phyloP scores from a whole-genome alignment of 2,113 vertebrate genomes.

The Octodon degus region DNA sequence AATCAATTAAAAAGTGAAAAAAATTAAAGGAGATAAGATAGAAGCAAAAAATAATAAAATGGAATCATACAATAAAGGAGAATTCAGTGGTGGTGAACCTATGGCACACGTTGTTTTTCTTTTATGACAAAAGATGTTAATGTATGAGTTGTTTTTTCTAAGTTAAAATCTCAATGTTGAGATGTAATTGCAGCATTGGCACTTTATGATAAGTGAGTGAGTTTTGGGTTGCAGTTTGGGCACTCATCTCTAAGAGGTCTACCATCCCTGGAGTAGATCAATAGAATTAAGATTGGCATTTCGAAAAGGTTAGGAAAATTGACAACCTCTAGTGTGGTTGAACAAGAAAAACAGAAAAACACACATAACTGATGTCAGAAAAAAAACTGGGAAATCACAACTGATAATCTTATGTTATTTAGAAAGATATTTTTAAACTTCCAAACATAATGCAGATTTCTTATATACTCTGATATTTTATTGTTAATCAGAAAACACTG shows the following conservation, averaged over 20 bases:
- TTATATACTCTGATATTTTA: slow-evolving; percentile 1
- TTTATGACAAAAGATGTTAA: neutral
- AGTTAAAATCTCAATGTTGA: neutral
- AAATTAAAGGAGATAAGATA: neutral
- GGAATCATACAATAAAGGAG: neutral
- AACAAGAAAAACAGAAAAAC: slow-evolving; percentile 28
- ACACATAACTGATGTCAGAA: neutral
- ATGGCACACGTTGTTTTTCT: neutral
- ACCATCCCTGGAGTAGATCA: neutral
- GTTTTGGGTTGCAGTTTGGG: neutral
- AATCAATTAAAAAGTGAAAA: neutral
- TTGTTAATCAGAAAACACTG: slow-evolving; percentile 34
- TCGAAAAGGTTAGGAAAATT: slow-evolving; percentile 44
- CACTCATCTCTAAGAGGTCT: neutral
- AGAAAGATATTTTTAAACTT: slow-evolving; percentile 8
- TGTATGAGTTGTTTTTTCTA: neutral
- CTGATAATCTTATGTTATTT: slow-evolving; percentile 7
- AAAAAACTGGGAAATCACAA: neutral
- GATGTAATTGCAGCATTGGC: neutral
- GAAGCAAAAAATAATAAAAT: slow-evolving; percentile 43
- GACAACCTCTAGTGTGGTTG: slow-evolving; percentile 19
- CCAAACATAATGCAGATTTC: neutral
- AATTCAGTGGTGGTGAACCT: neutral
- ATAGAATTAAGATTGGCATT: neutral
- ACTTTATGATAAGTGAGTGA: neutral